phyloP scores from a whole-genome alignment of 2,888 invertebrate species.

The Amphipoea lucens region DNA sequence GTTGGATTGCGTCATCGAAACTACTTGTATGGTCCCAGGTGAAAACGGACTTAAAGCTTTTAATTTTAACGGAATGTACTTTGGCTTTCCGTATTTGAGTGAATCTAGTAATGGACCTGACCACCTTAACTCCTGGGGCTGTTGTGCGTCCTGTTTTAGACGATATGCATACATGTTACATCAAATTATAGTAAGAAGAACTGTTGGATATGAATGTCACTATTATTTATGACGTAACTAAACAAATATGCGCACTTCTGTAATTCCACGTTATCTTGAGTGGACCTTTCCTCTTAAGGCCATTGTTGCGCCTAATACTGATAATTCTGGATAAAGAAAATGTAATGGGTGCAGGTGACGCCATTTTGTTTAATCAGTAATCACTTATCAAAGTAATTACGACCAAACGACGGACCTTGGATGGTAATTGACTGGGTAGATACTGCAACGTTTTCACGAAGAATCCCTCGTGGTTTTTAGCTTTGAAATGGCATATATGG shows the following conservation, averaged over 20 bases:
- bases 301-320: conserved; percentile 26
- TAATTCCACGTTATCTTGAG: conserved; percentile 33
- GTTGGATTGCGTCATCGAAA: conserved; percentile 66
- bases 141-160: not conserved
- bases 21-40: conserved; percentile 36
- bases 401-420: not conserved
- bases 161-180: not conserved
- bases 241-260: conserved; percentile 7
- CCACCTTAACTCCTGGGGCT: not conserved
- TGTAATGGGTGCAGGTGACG: not conserved
- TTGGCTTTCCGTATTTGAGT: not conserved
- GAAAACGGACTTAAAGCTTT: conserved; percentile 27
- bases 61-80: conserved; percentile 6
- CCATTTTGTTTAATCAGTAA: conserved; percentile 2
- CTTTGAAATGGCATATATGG: not conserved
- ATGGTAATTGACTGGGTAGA: not conserved
- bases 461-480: not conserved
- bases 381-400: not conserved
- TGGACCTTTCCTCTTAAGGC: conserved; percentile 30
- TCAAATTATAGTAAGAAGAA: not conserved
- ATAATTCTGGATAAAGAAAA: conserved; percentile 14
- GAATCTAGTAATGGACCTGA: not conserved
- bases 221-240: not conserved
- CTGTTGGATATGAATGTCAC: not conserved
- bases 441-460: not conserved